Evolutionary conservation across 2,888 invertebrate species (phyloP).

Genomic region (Dicranocentrus wangi): DNA sequence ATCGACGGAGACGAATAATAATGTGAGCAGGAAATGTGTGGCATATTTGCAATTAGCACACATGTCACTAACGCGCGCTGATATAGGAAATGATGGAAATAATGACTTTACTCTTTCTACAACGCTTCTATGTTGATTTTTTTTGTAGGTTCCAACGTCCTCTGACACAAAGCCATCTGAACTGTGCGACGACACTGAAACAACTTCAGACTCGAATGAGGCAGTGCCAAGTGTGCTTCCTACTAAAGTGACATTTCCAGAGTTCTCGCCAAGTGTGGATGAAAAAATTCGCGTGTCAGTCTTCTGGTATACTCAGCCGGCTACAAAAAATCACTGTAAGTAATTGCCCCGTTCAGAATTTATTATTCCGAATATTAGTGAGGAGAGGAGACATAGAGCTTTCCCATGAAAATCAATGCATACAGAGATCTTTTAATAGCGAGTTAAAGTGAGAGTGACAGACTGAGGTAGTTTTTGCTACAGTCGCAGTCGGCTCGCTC

Average conservation of each 20-base stretch:
- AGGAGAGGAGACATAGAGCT: no score
- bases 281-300: constrained; percentile 79
- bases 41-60: no score
- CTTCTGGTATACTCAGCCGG: constrained; percentile 78
- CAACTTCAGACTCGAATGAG: constrained; percentile 24
- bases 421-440: no score
- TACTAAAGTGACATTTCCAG: constrained; percentile 41
- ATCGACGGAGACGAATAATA: constrained; percentile 19
- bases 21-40: no score
- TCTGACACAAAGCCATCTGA: constrained; percentile 56
- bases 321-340: constrained; percentile 78
- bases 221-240: constrained; percentile 53
- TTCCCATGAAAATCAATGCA: no score
- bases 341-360: constrained; percentile 43
- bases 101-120: background rate
- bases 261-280: constrained; percentile 75
- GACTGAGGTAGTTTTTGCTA: no score
- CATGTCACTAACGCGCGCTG: background rate
- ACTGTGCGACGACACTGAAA: constrained; percentile 69
- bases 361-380: constrained; percentile 2
- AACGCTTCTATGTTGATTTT: background rate
- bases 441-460: no score
- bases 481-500: no score
- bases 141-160: constrained; percentile 43
- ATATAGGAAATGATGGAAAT: background rate